Base-by-base conservation (phyloP, 2,113 vertebrate genomes). In the Chionis minor region DNA sequence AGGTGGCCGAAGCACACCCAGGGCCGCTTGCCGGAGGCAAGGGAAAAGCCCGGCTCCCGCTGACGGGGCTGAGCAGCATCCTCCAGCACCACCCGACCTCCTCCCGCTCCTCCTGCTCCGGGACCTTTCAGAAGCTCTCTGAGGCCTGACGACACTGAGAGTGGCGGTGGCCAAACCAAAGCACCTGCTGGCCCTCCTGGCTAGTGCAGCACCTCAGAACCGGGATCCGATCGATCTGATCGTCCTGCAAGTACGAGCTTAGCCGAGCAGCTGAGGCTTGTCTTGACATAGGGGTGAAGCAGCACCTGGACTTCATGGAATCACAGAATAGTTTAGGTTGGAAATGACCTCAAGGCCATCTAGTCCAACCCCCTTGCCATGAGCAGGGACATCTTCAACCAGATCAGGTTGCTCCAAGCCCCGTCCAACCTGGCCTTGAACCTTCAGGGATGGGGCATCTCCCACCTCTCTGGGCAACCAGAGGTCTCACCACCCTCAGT, bases 131-230 rank as follows among this genome's bases (percentile, higher is more conserved):
- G 86, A 94, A 72, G 52, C 83, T 78, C 44, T 59, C 87, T 83
- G 84, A 96, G 52, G 92, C 33, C 61, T 47, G 81, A 91, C 73
- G 79, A 88, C 54, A 87, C 52, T 15, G 12, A 93, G 42, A 55
- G 33, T 38, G 8, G 52, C 73, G 95, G 88, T 81, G 90, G 94
- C 27, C 70, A 94, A 63, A 67, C 61, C 86, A 91, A 71, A 87
- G 88, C 18, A 19, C 94, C 92, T 94, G 56, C 42, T 69, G 73
- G 74, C 85, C 73, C 94, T 94, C 92, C 88, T 89, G 92, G 75
- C 90, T 86, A 66, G 10, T 59, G 86, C 78, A 86, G 72, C 33
- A 42, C 27, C 71, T 72, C 90, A 27, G 66, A 86, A 95, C 96
- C 81, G 90, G 74, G 90, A 78, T 38, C 45, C 38, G 38, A 38